phyloP scores from a whole-genome alignment of 2,888 invertebrate genomes.

The Macroteleia sp. region DNA sequence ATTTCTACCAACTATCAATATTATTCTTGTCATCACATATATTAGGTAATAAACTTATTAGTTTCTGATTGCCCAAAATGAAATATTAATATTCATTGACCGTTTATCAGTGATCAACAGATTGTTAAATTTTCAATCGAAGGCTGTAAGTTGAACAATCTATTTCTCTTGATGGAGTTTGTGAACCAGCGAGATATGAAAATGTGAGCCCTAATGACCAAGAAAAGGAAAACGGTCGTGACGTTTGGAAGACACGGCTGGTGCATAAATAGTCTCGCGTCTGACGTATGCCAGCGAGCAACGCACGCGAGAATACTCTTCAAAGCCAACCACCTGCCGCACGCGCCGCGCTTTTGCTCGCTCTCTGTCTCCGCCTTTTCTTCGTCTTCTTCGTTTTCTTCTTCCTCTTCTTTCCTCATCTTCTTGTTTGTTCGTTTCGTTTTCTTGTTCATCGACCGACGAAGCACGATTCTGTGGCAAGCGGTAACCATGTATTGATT shows the following conservation, averaged over 20 bases:
- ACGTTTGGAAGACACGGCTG: neutral
- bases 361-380: neutral
- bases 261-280: conserved; percentile 40
- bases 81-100: too few relatives aligned
- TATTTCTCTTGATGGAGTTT: too few relatives aligned
- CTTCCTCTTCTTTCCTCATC: conserved; percentile 2
- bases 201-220: conserved; percentile 17
- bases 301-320: conserved; percentile 16
- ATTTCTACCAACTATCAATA: too few relatives aligned
- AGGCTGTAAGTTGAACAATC: too few relatives aligned
- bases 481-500: conserved; percentile 78
- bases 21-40: too few relatives aligned
- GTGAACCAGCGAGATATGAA: too few relatives aligned
- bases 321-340: conserved; percentile 64
- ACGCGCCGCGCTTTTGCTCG: conserved; percentile 34
- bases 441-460: conserved; percentile 29
- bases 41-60: too few relatives aligned
- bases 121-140: too few relatives aligned
- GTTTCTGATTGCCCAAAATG: too few relatives aligned
- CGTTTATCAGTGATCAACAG: too few relatives aligned
- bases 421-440: conserved; percentile 1
- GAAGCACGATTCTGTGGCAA: conserved; percentile 58
- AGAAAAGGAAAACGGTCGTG: conserved; percentile 13
- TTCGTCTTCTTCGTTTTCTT: neutral
- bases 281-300: conserved; percentile 6